Percentiles rank a stretch among this genome's conserved stretches.
These are phyloP conservation scores for Tenthredo notha DNA, from an alignment of 2,888 invertebrate genomes.

Conservation along the genomic window DNA sequence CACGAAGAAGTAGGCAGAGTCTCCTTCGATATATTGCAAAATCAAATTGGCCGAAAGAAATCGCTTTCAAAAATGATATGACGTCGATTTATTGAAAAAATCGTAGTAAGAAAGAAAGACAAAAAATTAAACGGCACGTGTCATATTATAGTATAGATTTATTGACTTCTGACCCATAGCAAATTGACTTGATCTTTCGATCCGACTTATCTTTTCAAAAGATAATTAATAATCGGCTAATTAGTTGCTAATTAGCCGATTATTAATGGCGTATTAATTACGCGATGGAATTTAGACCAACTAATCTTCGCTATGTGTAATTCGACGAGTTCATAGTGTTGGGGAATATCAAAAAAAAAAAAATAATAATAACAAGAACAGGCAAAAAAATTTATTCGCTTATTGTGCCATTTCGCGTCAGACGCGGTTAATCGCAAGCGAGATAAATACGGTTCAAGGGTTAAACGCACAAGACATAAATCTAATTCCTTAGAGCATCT, in stretches of 20 bases:
- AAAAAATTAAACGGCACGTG: not conserved
- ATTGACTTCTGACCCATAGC: not conserved
- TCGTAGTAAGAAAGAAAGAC: no score
- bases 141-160: not conserved
- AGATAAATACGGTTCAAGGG: not conserved
- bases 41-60: no score
- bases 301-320: not conserved
- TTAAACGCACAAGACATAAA: no score
- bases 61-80: no score
- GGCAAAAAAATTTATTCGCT: not conserved
- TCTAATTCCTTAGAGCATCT: no score
- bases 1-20: no score
- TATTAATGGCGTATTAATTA: not conserved
- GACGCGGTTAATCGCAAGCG: not conserved
- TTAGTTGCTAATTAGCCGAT: conserved; percentile 1
- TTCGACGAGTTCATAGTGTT: not conserved
- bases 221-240: conserved; percentile 22
- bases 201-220: not conserved
- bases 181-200: not conserved
- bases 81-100: no score
- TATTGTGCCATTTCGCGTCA: no score
- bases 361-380: not conserved
- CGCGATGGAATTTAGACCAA: not conserved
- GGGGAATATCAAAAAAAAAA: not conserved
- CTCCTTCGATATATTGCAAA: no score